Evolutionary conservation across 2,888 invertebrate genomes (phyloP).

Genomic region (Drosophila leonis): DNA sequence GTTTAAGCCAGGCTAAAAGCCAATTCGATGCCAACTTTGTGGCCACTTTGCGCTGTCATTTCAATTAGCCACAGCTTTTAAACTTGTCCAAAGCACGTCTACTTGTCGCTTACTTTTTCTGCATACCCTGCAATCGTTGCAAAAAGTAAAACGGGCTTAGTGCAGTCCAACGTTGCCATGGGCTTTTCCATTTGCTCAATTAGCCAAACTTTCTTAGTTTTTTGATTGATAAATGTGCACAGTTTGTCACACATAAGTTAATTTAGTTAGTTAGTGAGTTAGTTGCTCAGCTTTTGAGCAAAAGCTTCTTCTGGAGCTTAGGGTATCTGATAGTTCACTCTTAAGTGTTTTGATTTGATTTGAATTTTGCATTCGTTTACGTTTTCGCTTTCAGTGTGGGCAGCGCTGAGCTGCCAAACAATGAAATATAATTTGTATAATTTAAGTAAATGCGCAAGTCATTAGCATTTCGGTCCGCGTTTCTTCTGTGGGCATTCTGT

Average conservation of each 20-base stretch:
- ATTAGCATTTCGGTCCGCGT: conserved; percentile 36
- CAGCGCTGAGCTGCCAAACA: conserved; percentile 44
- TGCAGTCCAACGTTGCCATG: neutral
- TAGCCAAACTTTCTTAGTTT: neutral
- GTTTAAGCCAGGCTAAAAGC: conserved; percentile 10
- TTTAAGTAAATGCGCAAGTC: conserved; percentile 48
- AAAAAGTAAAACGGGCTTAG: neutral
- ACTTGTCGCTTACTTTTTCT: conserved; percentile 1
- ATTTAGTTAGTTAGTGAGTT: no score
- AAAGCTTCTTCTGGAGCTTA: neutral
- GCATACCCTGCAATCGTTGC: neutral
- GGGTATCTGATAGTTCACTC: neutral
- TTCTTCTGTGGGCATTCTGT: conserved; percentile 27
- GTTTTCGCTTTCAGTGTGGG: conserved; percentile 13
- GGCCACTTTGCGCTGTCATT: conserved; percentile 35
- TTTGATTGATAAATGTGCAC: neutral
- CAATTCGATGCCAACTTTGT: conserved; percentile 25
- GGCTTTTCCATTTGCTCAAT: neutral
- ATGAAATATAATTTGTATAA: conserved; percentile 63
- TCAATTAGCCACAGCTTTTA: conserved; percentile 51
- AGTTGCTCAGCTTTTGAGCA: neutral
- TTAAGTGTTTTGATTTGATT: neutral
- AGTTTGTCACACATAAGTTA: no score
- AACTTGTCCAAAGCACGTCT: neutral
- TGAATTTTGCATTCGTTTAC: conserved; percentile 17